Evolutionary conservation across 2,888 invertebrate species (phyloP).

Genomic region (Biston betularia): DNA sequence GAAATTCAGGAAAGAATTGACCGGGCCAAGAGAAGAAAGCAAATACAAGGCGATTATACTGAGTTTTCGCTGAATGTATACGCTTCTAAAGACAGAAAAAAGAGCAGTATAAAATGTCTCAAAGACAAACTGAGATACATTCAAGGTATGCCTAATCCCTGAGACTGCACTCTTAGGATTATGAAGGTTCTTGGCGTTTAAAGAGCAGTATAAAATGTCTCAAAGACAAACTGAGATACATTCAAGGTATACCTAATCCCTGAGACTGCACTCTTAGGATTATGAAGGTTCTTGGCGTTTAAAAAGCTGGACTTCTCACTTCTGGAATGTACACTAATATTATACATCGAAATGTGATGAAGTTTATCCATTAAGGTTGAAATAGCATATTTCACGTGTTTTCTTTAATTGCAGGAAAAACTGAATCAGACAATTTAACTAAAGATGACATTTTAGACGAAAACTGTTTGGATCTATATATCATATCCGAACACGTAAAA

Average conservation of each 20-base stretch:
- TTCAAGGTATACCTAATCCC: slow-evolving; percentile 70
- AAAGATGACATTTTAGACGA: slow-evolving; percentile 71
- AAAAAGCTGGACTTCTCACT: too few relatives aligned
- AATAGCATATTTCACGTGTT: too few relatives aligned
- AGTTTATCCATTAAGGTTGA: not conserved
- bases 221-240: slow-evolving; percentile 76
- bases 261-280: too few relatives aligned
- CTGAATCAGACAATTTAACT: slow-evolving; percentile 61
- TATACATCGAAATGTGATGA: not conserved
- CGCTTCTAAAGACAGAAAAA: slow-evolving; percentile 76
- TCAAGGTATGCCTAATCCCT: slow-evolving; percentile 63
- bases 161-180: too few relatives aligned
- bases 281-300: too few relatives aligned
- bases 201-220: slow-evolving; percentile 81
- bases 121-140: slow-evolving; percentile 78
- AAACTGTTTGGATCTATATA: slow-evolving; percentile 76
- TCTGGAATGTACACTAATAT: too few relatives aligned
- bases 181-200: too few relatives aligned
- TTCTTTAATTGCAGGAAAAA: slow-evolving; percentile 57
- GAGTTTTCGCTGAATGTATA: slow-evolving; percentile 73
- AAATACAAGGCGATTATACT: slow-evolving; percentile 48
- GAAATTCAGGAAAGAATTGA: slow-evolving; percentile 69
- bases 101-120: slow-evolving; percentile 80
- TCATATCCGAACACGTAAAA: slow-evolving; percentile 78
- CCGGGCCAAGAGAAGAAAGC: slow-evolving; percentile 60